Percentiles rank a stretch among this genome's conserved stretches.
Conservation (phyloP, 1,140 invertebrate genomes). For the Drosophila subobscura region DNA sequence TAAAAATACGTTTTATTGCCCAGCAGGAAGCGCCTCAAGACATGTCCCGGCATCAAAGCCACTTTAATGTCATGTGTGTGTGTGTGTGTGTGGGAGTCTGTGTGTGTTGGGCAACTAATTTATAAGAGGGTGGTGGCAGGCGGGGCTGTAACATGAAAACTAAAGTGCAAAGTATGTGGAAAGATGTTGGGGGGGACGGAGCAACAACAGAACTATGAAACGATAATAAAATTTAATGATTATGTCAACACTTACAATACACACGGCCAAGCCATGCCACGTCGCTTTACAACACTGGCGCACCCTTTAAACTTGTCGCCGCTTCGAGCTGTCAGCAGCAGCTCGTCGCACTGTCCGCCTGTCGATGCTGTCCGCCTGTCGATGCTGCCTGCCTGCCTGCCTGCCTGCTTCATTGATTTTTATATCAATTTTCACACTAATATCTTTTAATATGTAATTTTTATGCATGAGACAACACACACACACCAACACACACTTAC, state of each 20-base stretch:
- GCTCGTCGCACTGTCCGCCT: background rate
- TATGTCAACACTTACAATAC: conserved; percentile 78
- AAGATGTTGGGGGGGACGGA: conserved; percentile 26
- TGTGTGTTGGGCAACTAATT: conserved; percentile 60
- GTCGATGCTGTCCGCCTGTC: conserved; percentile 17
- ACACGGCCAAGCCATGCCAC: conserved; percentile 44
- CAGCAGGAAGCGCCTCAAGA: conserved; percentile 70
- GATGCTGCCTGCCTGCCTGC: conserved; percentile 6
- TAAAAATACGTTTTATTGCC: conserved; percentile 82
- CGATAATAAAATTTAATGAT: conserved; percentile 78
- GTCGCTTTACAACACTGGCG: conserved; percentile 60
- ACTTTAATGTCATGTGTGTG: conserved; percentile 62
- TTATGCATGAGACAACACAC: conserved; percentile 65
- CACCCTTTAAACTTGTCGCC: conserved; percentile 64
- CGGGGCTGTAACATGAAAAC: conserved; percentile 70
- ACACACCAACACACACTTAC: conserved; percentile 13
- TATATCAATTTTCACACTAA: conserved; percentile 81
- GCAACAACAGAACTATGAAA: conserved; percentile 45
- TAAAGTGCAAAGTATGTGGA: conserved; percentile 72
- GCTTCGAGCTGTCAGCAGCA: conserved; percentile 28
- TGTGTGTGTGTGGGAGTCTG: conserved; percentile 17
- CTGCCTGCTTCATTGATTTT: conserved; percentile 73
- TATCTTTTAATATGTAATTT: conserved; percentile 82
- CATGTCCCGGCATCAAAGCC: conserved; percentile 52
- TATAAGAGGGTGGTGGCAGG: conserved; percentile 55